A percentile compares a stretch with the other conserved stretches of the same genome.
These are phyloP conservation scores for Torymus texanus DNA, from an alignment of 2,888 invertebrate species.

Conservation along the genomic window DNA sequence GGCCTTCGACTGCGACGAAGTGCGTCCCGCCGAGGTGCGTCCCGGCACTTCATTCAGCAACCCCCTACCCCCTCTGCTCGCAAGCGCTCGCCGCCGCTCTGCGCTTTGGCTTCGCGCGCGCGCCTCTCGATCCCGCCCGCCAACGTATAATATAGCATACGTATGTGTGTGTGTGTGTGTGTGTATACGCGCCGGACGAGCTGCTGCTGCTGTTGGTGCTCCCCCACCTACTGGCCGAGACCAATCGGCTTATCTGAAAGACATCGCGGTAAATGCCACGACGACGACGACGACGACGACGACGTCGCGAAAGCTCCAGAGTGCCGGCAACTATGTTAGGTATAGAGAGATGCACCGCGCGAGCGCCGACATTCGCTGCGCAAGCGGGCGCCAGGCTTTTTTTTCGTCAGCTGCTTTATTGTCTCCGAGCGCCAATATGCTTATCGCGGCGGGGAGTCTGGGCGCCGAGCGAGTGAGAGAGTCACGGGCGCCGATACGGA, in stretches of 20 bases:
- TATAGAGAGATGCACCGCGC: neutral
- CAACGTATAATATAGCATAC: no score
- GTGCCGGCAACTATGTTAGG: neutral
- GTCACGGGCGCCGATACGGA: no score
- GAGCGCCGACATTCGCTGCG: slow-evolving; percentile 6
- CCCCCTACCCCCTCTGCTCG: slow-evolving; percentile 67
- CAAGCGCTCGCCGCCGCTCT: slow-evolving; percentile 47
- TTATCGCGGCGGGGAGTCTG: neutral
- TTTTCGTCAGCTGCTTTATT: neutral
- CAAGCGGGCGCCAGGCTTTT: neutral
- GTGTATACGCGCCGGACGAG: neutral
- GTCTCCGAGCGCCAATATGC: neutral
- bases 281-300: no score
- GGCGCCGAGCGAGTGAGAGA: neutral
- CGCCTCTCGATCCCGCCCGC: neutral
- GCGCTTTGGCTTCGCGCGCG: neutral
- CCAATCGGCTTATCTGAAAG: slow-evolving; percentile 43
- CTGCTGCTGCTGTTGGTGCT: slow-evolving; percentile 62
- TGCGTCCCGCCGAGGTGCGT: slow-evolving; percentile 66
- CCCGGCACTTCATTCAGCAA: slow-evolving; percentile 70
- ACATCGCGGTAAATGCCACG: slow-evolving; percentile 1
- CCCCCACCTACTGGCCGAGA: slow-evolving; percentile 18
- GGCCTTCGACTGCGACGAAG: slow-evolving; percentile 61
- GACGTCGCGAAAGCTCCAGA: neutral
- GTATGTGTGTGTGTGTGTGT: neutral